Evolutionary conservation across 2,888 invertebrate genomes (phyloP).

Genomic region (Apamea sordens): DNA sequence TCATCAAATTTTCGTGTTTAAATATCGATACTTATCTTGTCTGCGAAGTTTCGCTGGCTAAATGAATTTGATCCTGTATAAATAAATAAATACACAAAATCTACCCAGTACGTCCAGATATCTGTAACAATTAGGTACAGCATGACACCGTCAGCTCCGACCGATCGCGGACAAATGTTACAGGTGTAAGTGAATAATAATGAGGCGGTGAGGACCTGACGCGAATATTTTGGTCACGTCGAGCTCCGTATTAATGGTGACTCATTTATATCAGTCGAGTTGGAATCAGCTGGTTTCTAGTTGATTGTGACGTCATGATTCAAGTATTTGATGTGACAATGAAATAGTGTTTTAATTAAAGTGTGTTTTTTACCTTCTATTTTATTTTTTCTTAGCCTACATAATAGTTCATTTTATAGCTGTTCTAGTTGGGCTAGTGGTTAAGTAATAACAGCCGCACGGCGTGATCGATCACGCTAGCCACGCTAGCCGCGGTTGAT

Average conservation of each 20-base stretch:
- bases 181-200: slow-evolving; percentile 69
- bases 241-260: slow-evolving; percentile 60
- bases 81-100: background rate
- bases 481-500: no score
- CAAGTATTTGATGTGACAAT: slow-evolving; percentile 26
- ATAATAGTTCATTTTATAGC: background rate
- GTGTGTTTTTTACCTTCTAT: background rate
- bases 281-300: slow-evolving; percentile 39
- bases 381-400: no score
- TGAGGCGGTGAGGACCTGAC: slow-evolving; percentile 55
- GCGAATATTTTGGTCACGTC: slow-evolving; percentile 66
- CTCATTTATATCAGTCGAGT: slow-evolving; percentile 61
- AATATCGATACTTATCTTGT: no score
- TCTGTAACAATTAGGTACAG: background rate
- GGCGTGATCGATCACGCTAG: no score
- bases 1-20: background rate
- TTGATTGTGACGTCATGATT: slow-evolving; percentile 37
- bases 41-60: background rate
- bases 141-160: slow-evolving; percentile 7
- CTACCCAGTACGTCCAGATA: background rate
- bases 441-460: no score
- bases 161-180: slow-evolving; percentile 59
- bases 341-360: slow-evolving; percentile 18
- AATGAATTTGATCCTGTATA: no score
- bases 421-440: background rate